Conservation (phyloP, 2,797 vertebrate genomes). For the Monodelphis domestica region DNA sequence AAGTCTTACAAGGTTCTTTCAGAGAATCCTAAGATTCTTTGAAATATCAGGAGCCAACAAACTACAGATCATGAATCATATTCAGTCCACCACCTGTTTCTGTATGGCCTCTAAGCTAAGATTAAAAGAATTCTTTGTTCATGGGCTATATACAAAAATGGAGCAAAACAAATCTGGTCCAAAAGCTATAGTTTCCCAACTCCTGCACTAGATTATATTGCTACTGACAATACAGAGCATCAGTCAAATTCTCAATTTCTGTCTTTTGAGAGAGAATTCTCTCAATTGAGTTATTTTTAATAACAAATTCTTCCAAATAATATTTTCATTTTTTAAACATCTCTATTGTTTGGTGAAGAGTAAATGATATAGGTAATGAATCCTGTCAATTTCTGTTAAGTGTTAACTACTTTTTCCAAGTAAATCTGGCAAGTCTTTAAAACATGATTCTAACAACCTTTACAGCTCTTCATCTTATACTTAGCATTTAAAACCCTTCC, state of each 20-base stretch:
- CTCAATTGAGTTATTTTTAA: too few species aligned
- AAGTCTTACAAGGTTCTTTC: neutral
- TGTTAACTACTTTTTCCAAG: neutral
- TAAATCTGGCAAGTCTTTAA: neutral
- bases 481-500: neutral
- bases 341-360: neutral
- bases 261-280: too few species aligned
- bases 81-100: neutral
- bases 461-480: neutral
- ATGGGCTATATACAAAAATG: neutral
- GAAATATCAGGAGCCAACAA: neutral
- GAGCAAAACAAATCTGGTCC: neutral
- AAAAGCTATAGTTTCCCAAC: neutral
- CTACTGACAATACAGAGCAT: neutral
- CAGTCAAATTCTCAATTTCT: too few species aligned
- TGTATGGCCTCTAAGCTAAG: neutral
- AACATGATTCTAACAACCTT: neutral
- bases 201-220: neutral
- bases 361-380: neutral
- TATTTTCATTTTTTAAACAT: neutral
- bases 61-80: neutral
- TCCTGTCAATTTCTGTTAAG: neutral
- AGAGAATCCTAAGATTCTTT: neutral
- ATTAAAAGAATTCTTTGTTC: neutral
- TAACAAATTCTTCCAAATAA: neutral